These are phyloP conservation scores for Biston stratarius DNA, from an alignment of 2,888 invertebrate species.

Conservation along the genomic window DNA sequence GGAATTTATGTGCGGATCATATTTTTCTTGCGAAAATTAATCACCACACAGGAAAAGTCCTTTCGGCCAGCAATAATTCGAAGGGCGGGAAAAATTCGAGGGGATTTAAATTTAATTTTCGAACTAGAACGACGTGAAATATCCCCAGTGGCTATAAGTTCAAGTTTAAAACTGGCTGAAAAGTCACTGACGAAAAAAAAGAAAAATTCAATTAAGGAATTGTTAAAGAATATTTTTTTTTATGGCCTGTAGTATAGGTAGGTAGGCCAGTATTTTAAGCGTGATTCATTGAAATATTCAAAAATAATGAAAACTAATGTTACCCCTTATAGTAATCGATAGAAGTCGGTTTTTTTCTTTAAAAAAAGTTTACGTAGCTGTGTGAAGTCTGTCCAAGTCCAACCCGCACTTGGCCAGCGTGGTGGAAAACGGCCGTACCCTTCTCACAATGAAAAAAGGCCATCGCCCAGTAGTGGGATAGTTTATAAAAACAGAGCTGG, in stretches of 20 bases:
- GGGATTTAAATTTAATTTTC: constrained; percentile 86
- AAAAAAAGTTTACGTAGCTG: too few relatives aligned
- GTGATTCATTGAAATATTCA: too few relatives aligned
- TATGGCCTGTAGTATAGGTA: neutral
- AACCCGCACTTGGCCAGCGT: too few relatives aligned
- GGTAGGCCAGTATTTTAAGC: too few relatives aligned
- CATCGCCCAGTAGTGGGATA: too few relatives aligned
- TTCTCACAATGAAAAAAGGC: too few relatives aligned
- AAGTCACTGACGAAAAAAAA: constrained; percentile 60
- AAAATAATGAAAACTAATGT: too few relatives aligned
- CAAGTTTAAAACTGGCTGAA: constrained; percentile 66
- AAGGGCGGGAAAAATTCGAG: constrained; percentile 81
- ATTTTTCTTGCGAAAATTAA: constrained; percentile 71
- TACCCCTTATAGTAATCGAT: too few relatives aligned
- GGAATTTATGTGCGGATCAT: constrained; percentile 39
- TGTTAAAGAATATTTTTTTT: constrained; percentile 45
- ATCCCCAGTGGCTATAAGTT: constrained; percentile 78
- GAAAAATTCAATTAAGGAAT: constrained; percentile 61
- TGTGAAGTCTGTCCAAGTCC: too few relatives aligned
- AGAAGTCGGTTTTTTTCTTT: too few relatives aligned
- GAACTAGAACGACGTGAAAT: constrained; percentile 80
- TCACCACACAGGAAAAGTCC: constrained; percentile 66
- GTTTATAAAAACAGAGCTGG: too few relatives aligned
- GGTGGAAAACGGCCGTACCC: too few relatives aligned
- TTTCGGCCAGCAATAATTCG: constrained; percentile 76